Percentiles rank a stretch among this genome's conserved stretches.
These are phyloP conservation scores for Nothoprocta perdicaria DNA, from an alignment of 2,113 vertebrate genomes.

Conservation along the genomic window DNA sequence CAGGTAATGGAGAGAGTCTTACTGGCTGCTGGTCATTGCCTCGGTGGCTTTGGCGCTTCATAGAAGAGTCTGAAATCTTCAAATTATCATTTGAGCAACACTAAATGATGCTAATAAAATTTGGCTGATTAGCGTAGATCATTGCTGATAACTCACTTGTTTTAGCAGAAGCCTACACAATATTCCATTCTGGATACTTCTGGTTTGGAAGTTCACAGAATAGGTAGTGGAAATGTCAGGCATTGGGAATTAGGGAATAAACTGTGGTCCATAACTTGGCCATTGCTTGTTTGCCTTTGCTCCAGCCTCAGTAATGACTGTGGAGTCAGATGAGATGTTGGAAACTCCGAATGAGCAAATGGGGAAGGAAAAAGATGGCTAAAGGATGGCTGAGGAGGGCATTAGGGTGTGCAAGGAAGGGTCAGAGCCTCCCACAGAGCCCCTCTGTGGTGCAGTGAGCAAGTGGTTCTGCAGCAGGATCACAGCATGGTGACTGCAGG, in stretches of 20 bases:
- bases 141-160: neutral
- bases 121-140: neutral
- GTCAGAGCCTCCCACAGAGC: neutral
- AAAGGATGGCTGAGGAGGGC: neutral
- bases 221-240: neutral
- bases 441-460: neutral
- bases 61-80: neutral
- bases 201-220: too few relatives aligned
- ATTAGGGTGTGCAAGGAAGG: neutral
- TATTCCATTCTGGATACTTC: too few relatives aligned
- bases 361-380: neutral
- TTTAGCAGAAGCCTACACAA: too few relatives aligned
- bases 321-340: neutral
- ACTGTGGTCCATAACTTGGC: neutral
- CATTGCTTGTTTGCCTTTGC: neutral
- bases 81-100: neutral
- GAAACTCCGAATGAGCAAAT: neutral
- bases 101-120: neutral
- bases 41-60: accelerated
- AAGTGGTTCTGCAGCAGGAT: neutral
- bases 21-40: neutral
- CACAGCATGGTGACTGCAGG: neutral
- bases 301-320: accelerated
- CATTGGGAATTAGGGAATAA: neutral
- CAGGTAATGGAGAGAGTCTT: neutral